Evolutionary conservation across 2,113 vertebrate species (phyloP).

Genomic region (Cyanoderma ruficeps): DNA sequence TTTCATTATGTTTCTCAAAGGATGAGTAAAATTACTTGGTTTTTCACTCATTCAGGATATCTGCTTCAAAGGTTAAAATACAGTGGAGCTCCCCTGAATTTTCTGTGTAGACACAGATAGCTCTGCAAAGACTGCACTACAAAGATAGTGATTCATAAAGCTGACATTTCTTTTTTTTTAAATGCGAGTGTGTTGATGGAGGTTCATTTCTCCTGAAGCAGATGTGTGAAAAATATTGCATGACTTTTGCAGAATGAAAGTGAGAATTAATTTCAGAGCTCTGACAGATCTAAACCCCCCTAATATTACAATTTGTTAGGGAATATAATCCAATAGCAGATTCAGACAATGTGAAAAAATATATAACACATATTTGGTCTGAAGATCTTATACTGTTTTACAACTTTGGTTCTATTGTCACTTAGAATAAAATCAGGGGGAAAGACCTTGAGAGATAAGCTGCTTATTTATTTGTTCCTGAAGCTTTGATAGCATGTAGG

Average conservation of each 20-base stretch:
- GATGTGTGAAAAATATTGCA: slow-evolving; percentile 20
- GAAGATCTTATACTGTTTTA: slow-evolving; percentile 49
- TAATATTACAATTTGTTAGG: neutral
- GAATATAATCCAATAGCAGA: neutral
- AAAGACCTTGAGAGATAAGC: slow-evolving; percentile 71
- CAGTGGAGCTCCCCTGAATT: neutral
- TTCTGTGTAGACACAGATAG: neutral
- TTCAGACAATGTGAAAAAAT: slow-evolving; percentile 51
- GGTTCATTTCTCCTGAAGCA: slow-evolving; percentile 4
- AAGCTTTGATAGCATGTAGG: slow-evolving; percentile 65
- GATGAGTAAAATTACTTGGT: neutral
- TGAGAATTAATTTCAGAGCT: slow-evolving; percentile 39
- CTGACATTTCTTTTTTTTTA: neutral
- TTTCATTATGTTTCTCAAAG: slow-evolving; percentile 22
- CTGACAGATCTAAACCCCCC: neutral
- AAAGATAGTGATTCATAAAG: neutral
- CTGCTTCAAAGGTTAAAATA: slow-evolving; percentile 25
- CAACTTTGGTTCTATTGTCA: slow-evolving; percentile 56
- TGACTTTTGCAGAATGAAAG: slow-evolving; percentile 14
- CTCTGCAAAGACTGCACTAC: neutral
- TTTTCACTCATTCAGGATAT: neutral
- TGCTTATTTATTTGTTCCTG: slow-evolving; percentile 69
- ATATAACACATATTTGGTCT: slow-evolving; percentile 1
- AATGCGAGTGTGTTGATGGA: neutral
- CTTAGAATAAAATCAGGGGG: slow-evolving; percentile 63